These are phyloP conservation scores for Rhyacophila brunnea DNA, from an alignment of 1,140 invertebrate species.

Conservation along the genomic window DNA sequence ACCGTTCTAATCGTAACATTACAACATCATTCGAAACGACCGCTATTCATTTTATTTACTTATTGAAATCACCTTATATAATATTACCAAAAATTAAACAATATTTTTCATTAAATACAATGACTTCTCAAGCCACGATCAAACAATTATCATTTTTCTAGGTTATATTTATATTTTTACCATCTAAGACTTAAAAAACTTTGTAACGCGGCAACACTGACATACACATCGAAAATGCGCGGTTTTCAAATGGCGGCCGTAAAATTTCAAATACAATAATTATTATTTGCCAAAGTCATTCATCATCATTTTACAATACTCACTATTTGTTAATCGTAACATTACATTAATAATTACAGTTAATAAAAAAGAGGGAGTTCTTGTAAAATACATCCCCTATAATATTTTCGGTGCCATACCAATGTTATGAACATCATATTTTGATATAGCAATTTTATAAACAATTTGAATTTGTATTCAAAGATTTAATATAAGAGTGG, in stretches of 20 bases:
- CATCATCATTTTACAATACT: background rate
- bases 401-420: background rate
- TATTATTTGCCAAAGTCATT: background rate
- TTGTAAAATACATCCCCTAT: background rate
- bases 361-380: conserved; percentile 1
- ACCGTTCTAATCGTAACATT: conserved; percentile 8
- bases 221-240: background rate
- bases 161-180: conserved; percentile 8
- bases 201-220: conserved; percentile 14
- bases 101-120: background rate
- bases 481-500: too few relatives aligned
- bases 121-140: conserved; percentile 17
- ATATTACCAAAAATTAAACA: conserved; percentile 3
- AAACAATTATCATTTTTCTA: conserved; percentile 5
- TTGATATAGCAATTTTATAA: too few relatives aligned
- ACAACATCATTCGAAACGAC: conserved; percentile 6
- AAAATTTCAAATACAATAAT: background rate
- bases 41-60: conserved; percentile 8
- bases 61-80: conserved; percentile 13
- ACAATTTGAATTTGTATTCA: too few relatives aligned
- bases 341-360: background rate
- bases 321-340: background rate
- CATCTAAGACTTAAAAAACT: conserved; percentile 10
- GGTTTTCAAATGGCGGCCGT: background rate
- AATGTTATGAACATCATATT: too few relatives aligned